phyloP scores from a whole-genome alignment of 2,888 invertebrate genomes.

The Azorinus chamasolen region DNA sequence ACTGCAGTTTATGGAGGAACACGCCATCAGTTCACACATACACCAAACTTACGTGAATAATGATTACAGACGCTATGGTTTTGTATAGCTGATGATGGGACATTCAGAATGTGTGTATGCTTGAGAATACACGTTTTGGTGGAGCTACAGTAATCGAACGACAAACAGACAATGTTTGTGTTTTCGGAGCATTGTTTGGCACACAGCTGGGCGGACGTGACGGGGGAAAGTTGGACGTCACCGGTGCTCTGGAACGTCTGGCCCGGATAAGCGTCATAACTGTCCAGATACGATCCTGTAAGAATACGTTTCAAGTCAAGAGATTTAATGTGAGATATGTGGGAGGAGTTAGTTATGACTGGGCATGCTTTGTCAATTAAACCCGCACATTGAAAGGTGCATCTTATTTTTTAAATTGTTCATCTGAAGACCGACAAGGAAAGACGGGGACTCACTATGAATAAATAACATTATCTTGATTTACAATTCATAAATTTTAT shows the following conservation, averaged over 20 bases:
- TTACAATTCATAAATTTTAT: too few species aligned
- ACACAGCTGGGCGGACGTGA: conserved; percentile 62
- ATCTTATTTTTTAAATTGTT: too few species aligned
- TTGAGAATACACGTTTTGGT: conserved; percentile 65
- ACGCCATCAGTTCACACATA: too few species aligned
- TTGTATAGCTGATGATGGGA: conserved; percentile 29
- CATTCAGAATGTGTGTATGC: conserved; percentile 57
- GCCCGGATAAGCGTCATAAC: conserved; percentile 66
- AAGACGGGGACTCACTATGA: too few species aligned
- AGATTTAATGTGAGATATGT: too few species aligned
- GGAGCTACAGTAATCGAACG: conserved; percentile 76
- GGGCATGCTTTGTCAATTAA: too few species aligned
- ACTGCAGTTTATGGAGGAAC: too few species aligned
- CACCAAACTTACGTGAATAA: conserved; percentile 68
- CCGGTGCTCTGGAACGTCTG: conserved; percentile 54
- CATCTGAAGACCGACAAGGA: too few species aligned
- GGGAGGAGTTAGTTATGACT: too few species aligned
- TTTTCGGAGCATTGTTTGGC: conserved; percentile 65
- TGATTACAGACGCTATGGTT: conserved; percentile 58
- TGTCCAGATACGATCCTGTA: conserved; percentile 70
- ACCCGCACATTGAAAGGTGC: too few species aligned
- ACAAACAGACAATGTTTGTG: conserved; percentile 64
- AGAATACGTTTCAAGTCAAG: too few species aligned
- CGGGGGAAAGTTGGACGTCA: conserved; percentile 49
- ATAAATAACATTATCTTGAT: too few species aligned